Percentiles rank a stretch among this genome's conserved stretches.
Evolutionary conservation across 2,797 vertebrate genomes (phyloP).

Genomic region (Anguilla megastoma): DNA sequence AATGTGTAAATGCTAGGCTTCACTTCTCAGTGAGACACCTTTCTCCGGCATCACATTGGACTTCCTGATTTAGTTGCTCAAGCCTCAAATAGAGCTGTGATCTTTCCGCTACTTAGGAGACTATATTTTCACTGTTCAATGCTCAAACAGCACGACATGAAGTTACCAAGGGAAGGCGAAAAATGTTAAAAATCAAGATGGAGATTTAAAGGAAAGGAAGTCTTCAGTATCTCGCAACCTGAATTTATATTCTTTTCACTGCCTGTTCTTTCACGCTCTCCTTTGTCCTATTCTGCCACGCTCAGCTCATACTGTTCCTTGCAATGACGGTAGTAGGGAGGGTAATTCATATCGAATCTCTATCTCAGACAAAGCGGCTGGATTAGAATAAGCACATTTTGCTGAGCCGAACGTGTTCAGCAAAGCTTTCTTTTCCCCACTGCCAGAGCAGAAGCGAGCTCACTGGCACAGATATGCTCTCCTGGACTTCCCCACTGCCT

Average conservation of each 20-base stretch:
- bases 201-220: background rate
- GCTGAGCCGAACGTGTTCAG: constrained; percentile 9
- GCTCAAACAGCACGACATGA: background rate
- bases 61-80: background rate
- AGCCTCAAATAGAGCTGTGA: background rate
- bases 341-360: constrained; percentile 29
- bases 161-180: background rate
- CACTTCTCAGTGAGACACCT: background rate
- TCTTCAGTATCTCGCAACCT: background rate
- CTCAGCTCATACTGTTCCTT: background rate
- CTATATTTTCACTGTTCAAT: background rate
- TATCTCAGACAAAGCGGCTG: constrained; percentile 24
- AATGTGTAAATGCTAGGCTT: background rate
- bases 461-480: background rate
- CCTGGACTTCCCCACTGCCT: background rate
- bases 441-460: background rate
- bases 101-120: background rate
- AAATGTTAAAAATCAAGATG: background rate
- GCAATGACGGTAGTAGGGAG: constrained; percentile 28
- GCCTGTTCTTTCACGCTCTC: background rate
- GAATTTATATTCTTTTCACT: constrained; percentile 12
- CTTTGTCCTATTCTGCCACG: background rate
- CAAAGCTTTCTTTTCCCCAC: constrained; percentile 12
- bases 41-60: background rate
- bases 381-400: constrained; percentile 30